These are phyloP conservation scores for Chaetodon trifascialis DNA, from an alignment of 2,113 vertebrate species.

Conservation along the genomic window DNA sequence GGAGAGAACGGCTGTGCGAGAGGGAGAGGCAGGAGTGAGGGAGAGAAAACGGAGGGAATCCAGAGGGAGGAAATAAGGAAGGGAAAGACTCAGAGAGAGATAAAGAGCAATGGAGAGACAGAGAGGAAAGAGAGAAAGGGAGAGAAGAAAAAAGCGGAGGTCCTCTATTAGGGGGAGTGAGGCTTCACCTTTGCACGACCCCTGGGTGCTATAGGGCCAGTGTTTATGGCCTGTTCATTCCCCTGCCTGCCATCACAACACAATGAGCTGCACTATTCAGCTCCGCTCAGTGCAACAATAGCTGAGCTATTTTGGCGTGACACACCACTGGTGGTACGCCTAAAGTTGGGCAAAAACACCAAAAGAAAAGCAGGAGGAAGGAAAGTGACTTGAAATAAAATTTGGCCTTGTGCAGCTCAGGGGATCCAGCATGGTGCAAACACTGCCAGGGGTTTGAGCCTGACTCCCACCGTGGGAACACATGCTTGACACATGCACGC, in stretches of 20 bases:
- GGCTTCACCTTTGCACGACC: conserved; percentile 85
- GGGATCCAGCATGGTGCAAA: conserved; percentile 6
- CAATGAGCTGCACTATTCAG: conserved; percentile 84
- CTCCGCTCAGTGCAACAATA: conserved; percentile 74
- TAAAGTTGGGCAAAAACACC: conserved; percentile 57
- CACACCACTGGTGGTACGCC: conserved; percentile 75
- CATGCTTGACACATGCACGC: conserved; percentile 47
- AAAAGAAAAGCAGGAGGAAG: conserved; percentile 27
- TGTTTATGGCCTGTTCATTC: conserved; percentile 83
- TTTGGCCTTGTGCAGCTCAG: conserved; percentile 10
- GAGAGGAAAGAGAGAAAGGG: conserved; percentile 27
- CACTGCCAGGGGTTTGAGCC: neutral
- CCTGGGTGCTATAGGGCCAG: conserved; percentile 77
- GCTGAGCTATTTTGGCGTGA: conserved; percentile 81
- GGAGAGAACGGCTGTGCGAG: conserved; percentile 52
- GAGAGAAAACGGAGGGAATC: conserved; percentile 31
- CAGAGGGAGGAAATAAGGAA: conserved; percentile 27
- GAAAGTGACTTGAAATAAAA: conserved; percentile 37
- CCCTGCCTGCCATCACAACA: conserved; percentile 82
- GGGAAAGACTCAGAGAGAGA: conserved; percentile 19
- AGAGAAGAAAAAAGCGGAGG: conserved; percentile 53
- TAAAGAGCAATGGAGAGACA: conserved; percentile 47
- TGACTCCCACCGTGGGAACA: conserved; percentile 37
- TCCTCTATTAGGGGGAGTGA: conserved; percentile 67
- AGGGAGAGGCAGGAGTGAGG: conserved; percentile 20